Evolutionary conservation across 1,140 invertebrate species (phyloP), one percentile per base, ranked within the genome.

Genomic region (Phocides pigmalion): DNA sequence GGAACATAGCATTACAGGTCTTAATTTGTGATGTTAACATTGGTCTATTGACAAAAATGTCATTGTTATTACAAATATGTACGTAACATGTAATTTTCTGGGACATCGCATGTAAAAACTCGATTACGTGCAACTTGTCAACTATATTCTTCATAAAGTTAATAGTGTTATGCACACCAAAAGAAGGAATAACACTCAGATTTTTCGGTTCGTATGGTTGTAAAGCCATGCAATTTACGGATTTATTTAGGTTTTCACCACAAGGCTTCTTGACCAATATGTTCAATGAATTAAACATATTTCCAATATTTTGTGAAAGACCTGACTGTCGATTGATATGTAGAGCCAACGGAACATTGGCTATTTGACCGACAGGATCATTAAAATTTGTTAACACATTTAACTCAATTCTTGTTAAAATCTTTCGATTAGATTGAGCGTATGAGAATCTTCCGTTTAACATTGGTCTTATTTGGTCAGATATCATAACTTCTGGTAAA

Each of bases 191-290:
- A 11, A 53, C 2, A 14, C 32, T 37, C 0, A 19, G 9, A 37
- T 53, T 53, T 9, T n/a, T 54, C 22, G 51, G 51, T 39, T 54
- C 51, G 49, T 63, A 66, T 19, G 54, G 28, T 62, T 70, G 51
- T 41, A 76, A 37, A 11, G 49, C 39, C 19, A 37, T 62, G 51
- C 62, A 65, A 22, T 3, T 44, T 35, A 14, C 20, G 4, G n/a
- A 20, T 19, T 11, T 61, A 19, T 32, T 46, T 28, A 12, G 11
- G 1, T 0, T 2, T 42, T 41, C 11, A 14, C 8, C 17, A 22
- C 9, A 4, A n/a, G n/a, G n/a, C n/a, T n/a, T n/a, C 2, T 28
- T 2, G 9, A 8, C 9, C 9, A 28, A 3, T 1, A 3, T 28
- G 25, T 28, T 28, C 6, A 8, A 2, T 6, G 25, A 16, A 44